These are phyloP conservation scores for Laothoe populi DNA, from an alignment of 2,888 invertebrate genomes.

Conservation along the genomic window DNA sequence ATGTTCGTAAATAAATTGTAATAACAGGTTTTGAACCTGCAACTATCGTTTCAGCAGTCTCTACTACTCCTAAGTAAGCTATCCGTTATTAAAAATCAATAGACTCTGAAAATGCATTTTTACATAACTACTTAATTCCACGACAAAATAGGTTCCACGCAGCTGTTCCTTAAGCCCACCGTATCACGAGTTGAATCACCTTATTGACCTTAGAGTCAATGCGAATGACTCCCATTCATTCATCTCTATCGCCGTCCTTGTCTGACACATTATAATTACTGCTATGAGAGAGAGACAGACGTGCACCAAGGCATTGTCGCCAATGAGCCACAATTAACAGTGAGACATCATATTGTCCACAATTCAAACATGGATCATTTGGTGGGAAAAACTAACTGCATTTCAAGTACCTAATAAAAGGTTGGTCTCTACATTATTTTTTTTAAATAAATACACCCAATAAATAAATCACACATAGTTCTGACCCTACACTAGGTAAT, in stretches of 20 bases:
- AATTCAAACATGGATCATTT: constrained; percentile 2
- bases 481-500: no score
- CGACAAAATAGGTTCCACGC: background rate
- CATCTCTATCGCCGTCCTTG: constrained; percentile 30
- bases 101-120: no score
- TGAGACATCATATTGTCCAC: constrained; percentile 16
- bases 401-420: no score
- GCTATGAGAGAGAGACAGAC: background rate
- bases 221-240: constrained; percentile 69
- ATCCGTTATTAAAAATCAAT: no score
- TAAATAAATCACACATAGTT: no score
- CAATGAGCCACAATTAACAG: constrained; percentile 27
- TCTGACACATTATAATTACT: background rate
- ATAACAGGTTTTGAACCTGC: no score
- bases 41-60: no score
- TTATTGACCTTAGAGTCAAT: constrained; percentile 74
- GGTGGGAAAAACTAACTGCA: background rate
- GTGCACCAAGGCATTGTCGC: constrained; percentile 17
- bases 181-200: constrained; percentile 67
- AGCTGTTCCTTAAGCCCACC: background rate
- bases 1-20: no score
- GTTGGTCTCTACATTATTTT: no score
- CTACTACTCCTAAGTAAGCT: no score
- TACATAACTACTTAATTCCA: no score
- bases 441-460: no score